Base-by-base conservation (phyloP, 2,797 vertebrate genomes). In the Muraenolepis orangiensis region DNA sequence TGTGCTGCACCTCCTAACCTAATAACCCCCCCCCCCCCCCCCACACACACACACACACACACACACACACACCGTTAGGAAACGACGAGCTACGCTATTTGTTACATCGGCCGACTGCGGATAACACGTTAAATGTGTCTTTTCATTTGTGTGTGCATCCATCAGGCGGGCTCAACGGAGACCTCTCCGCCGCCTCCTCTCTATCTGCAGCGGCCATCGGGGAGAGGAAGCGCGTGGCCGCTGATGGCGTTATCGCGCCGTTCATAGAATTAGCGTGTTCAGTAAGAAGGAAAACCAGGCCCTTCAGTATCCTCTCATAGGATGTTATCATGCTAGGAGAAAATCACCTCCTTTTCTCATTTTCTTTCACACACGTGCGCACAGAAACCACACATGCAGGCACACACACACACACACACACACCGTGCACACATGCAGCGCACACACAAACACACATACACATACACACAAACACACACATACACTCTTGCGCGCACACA, bases 181-280 rank as follows among this genome's bases (percentile, higher is more conserved):
- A 57, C 20, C 51, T 23, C n/a, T 31, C 18, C 40, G 34, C 26
- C 32, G 34, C 31, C 18, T 69, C 66, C 30, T 46, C n/a, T n/a
- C 40, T 16, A 20, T 73, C 31, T 73, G 38, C 23, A 61, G 61
- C 20, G 1, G 70, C 69, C 20, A 76, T 1, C 71, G 42, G 66
- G 57, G 10, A 70, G 74, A 26, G 46, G 71, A 73, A 72, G 68
- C 70, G 30, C 40, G 72, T 70, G 36, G 40, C 30, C 20, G 28
- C 70, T 72, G 42, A 78, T 75, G 51, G 8, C n/a, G 66, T 71
- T 66, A 71, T 14, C 30, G 10, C 20, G 46, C 73, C 40, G 57
- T 67, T 78, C 69, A 78, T 74, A 64, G 38, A 64, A 72, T 78
- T 75, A 75, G 70, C 42, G 71, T 11, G 70, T 69, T 64, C 11